These are phyloP conservation scores for Epinephelus coioides DNA, from an alignment of 2,797 vertebrate species.

Conservation along the genomic window DNA sequence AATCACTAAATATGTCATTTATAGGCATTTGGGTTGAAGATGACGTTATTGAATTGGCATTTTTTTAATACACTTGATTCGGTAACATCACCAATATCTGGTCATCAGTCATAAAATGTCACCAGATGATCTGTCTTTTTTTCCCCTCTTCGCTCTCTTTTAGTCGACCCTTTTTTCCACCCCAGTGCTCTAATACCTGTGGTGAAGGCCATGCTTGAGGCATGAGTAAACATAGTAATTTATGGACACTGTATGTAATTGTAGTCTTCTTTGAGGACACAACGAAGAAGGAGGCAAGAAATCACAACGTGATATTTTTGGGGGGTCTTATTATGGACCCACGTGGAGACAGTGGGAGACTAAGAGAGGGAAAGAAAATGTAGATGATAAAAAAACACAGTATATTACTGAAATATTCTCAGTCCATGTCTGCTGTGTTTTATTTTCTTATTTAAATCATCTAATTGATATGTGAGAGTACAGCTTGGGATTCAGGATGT, in stretches of 20 bases:
- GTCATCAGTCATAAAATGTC: background rate
- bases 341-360: slow-evolving; percentile 20
- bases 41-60: background rate
- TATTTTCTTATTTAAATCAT: background rate
- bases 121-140: background rate
- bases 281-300: slow-evolving; percentile 46
- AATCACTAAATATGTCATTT: background rate
- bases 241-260: slow-evolving; percentile 56
- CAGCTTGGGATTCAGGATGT: background rate
- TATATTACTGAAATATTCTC: background rate
- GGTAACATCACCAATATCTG: background rate
- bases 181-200: slow-evolving; percentile 2
- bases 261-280: slow-evolving; percentile 44
- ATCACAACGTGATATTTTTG: slow-evolving; percentile 43
- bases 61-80: background rate
- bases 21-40: background rate
- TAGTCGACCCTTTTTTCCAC: background rate
- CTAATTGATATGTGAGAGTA: background rate
- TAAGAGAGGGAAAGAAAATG: background rate
- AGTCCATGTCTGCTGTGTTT: background rate
- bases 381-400: background rate
- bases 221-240: slow-evolving; percentile 62
- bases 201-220: slow-evolving; percentile 21
- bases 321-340: slow-evolving; percentile 43
- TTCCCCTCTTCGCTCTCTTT: background rate